Evolutionary conservation across 1,140 invertebrate genomes (phyloP).

Genomic region (Hesperophylax magnus): DNA sequence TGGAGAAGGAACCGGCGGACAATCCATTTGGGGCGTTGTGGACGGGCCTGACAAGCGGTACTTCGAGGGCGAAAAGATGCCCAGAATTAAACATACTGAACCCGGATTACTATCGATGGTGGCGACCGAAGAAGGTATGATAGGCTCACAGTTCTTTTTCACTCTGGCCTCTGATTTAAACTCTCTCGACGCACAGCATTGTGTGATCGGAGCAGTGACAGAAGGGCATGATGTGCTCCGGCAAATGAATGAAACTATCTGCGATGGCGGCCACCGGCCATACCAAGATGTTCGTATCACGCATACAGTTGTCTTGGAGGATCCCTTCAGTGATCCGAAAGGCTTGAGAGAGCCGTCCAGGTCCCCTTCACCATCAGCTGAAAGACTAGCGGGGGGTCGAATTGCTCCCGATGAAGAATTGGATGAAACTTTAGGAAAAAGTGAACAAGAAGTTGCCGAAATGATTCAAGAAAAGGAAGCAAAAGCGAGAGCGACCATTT

Average conservation of each 20-base stretch:
- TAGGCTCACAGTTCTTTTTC: conserved; percentile 98
- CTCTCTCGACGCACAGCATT: conserved; percentile 94
- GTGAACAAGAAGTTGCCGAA: conserved; percentile 88
- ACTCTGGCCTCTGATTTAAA: conserved; percentile 91
- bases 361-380: conserved; percentile 90
- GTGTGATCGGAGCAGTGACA: conserved; percentile 96
- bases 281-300: conserved; percentile 98
- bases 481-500: conserved; percentile 95
- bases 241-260: conserved; percentile 95
- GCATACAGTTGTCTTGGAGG: conserved; percentile 96
- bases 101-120: conserved; percentile 95
- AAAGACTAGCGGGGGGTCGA: conserved; percentile 85
- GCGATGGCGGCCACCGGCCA: conserved; percentile 91
- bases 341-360: conserved; percentile 82
- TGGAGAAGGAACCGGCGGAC: conserved; percentile 91
- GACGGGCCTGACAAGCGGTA: conserved; percentile 91
- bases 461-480: conserved; percentile 93
- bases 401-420: conserved; percentile 96
- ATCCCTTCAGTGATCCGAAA: conserved; percentile 94
- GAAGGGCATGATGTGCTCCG: conserved; percentile 93
- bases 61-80: conserved; percentile 92
- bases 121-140: conserved; percentile 92
- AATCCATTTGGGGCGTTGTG: conserved; percentile 87
- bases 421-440: conserved; percentile 91
- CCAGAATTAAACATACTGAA: conserved; percentile 91